phyloP scores from a whole-genome alignment of 2,113 vertebrate species.

The Gambusia affinis region DNA sequence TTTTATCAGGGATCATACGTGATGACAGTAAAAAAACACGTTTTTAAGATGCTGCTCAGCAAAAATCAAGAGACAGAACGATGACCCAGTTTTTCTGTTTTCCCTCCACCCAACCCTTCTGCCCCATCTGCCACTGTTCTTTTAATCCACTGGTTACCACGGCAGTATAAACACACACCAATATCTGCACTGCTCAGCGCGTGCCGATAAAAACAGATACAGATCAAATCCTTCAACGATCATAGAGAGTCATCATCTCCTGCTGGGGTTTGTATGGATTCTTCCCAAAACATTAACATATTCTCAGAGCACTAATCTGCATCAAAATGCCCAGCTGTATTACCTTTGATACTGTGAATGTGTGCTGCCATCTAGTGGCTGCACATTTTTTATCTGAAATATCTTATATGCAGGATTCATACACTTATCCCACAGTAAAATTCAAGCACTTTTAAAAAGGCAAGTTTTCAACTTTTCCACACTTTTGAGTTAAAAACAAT shows the following conservation, averaged over 20 bases:
- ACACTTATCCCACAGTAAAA: too few relatives aligned
- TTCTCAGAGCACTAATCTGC: neutral
- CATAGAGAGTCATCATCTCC: slow-evolving; percentile 1
- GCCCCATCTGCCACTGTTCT: slow-evolving; percentile 79
- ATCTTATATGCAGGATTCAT: too few relatives aligned
- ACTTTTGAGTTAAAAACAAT: too few relatives aligned
- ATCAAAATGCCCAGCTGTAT: neutral
- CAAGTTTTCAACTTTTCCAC: too few relatives aligned
- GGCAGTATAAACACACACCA: slow-evolving; percentile 33
- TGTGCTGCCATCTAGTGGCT: slow-evolving; percentile 63
- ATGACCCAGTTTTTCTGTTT: slow-evolving; percentile 79
- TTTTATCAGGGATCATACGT: neutral
- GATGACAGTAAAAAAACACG: neutral
- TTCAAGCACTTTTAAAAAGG: too few relatives aligned
- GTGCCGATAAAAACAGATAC: neutral
- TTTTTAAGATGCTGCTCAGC: slow-evolving; percentile 36
- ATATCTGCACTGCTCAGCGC: slow-evolving; percentile 1
- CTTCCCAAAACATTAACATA: neutral
- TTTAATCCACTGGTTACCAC: slow-evolving; percentile 80
- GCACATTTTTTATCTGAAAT: neutral
- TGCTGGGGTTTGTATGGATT: neutral
- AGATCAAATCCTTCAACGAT: neutral
- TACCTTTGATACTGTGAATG: neutral
- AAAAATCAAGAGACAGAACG: slow-evolving; percentile 32
- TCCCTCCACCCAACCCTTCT: slow-evolving; percentile 44